Percentiles rank a stretch among this genome's conserved stretches.
These are phyloP conservation scores for Lathamus discolor DNA, from an alignment of 2,113 vertebrate species.

Conservation along the genomic window DNA sequence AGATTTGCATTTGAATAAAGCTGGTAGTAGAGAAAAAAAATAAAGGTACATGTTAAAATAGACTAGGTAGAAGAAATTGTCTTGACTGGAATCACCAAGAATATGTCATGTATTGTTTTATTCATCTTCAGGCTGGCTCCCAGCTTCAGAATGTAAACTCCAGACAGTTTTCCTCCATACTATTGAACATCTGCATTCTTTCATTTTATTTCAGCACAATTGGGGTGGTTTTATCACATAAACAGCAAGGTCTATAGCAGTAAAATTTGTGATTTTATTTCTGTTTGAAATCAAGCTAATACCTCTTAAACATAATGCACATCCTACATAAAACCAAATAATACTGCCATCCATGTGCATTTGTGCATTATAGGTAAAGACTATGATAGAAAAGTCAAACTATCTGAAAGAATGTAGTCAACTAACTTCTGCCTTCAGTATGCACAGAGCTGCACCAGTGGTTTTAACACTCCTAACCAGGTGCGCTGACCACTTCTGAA, in stretches of 20 bases:
- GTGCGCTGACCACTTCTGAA: not conserved
- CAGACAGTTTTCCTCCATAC: not conserved
- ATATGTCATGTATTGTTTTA: not conserved
- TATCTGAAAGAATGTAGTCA: not conserved
- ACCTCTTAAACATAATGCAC: not conserved
- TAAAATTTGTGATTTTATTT: not conserved
- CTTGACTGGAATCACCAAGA: not conserved
- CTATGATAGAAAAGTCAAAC: not conserved
- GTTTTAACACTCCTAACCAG: not conserved
- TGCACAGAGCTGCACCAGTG: not conserved
- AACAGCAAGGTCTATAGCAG: not conserved
- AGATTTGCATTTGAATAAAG: slow-evolving; percentile 47
- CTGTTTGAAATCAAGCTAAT: not conserved
- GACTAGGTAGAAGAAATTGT: not conserved
- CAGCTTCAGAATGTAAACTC: not conserved
- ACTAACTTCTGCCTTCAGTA: not conserved
- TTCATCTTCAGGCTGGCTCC: not conserved
- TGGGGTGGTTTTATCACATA: not conserved
- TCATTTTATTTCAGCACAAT: not conserved
- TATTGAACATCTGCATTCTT: not conserved
- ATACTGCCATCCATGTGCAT: not conserved
- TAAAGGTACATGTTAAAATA: not conserved
- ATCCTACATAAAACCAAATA: not conserved
- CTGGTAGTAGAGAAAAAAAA: not conserved
- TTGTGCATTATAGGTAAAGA: not conserved